Base-by-base conservation (phyloP, 1,140 invertebrate species). In the Acromyrmex heyeri region DNA sequence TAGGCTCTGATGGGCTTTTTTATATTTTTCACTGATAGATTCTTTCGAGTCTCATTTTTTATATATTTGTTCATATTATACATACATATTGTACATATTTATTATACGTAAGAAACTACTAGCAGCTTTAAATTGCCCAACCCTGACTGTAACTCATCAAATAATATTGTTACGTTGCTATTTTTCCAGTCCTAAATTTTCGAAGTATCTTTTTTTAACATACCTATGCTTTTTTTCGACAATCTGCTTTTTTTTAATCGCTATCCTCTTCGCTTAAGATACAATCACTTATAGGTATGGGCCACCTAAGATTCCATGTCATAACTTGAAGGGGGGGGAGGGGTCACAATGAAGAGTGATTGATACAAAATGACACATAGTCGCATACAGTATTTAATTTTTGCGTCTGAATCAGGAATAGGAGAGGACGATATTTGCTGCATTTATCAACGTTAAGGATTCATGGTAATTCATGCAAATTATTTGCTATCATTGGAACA, bases 291-390 rank as follows among this genome's bases (percentile, higher is more conserved):
- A 21, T 67, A 79, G 65, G 27, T 78, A 69, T 65, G 85, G 72
- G 75, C 75, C 75, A 72, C 48, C 83, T 62, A 88, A 89, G 72
- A 75, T 77, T 88, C 77, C 75, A 44, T 75, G 82, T 89, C 77
- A 81, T 88, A 86, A 76, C 38, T 86, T 88, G 65, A 61, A 38
- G 34, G 67, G 73, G 44, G 18, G 27, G 8, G 64, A 10, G 65
- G 44, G 48, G 34, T 24, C 57, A 86, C 34, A 61, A 18, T n/a
- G 21, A 89, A 81, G 69, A 89, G 48, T 61, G 57, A 65, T 88
- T 88, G 75, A 72, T 89, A 89, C 78, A 77, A 88, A 88, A 81
- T 78, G 64, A 86, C 73, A 38, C 85, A 81, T 86, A 55, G 87
- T 61, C 85, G 73, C 34, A 72, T 34, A 69, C 57, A 77, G 14